Evolutionary conservation across 1,140 invertebrate genomes (phyloP), one percentile per base, ranked within the genome.

Genomic region (Drosophila quadrilineata): DNA sequence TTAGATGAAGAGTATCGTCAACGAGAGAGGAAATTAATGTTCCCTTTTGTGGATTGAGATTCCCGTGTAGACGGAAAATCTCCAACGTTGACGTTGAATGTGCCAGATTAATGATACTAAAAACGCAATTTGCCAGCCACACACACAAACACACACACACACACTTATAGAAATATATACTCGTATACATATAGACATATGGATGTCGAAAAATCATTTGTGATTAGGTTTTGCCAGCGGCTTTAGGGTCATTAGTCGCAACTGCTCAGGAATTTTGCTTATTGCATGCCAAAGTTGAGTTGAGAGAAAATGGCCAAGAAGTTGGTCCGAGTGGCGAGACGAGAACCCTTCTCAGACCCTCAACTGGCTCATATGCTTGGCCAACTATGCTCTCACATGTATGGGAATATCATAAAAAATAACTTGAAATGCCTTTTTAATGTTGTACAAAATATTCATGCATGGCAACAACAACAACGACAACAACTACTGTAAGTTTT

Each of bases 361-460:
- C 1, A 22, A 43, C 10, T 6, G 40, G 2, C 26, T 21, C 54
- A 68, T 43, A 73, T 71, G 46, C 46, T 19, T 17, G 69, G 53
- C 71, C 62, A 75, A 84, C 73, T 73, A 50, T 59, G 2, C 33
- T 0, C 12, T 6, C 12, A 16, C 33, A 35, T 14, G 16, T 14
- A 35, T 14, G 16, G 10, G 16, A 82, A 70, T 63, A 84, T 84
- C 84, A 84, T 84, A 82, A 76, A 84, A 73, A 67, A 82, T 84
- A 84, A 71, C 73, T 84, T 10, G 69, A 84, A 84, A 84, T 84
- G 77, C 73, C 79, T 84, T 84, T 80, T 85, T 85, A 75, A 84
- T 82, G 73, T 63, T 77, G 56, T 77, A 33, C 73, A 77, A 75
- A 84, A 84, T 82, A 69, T 84, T 76, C 77, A 76, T 70, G 69